These are phyloP conservation scores for Passer domesticus DNA, from an alignment of 2,113 vertebrate genomes.

Conservation along the genomic window DNA sequence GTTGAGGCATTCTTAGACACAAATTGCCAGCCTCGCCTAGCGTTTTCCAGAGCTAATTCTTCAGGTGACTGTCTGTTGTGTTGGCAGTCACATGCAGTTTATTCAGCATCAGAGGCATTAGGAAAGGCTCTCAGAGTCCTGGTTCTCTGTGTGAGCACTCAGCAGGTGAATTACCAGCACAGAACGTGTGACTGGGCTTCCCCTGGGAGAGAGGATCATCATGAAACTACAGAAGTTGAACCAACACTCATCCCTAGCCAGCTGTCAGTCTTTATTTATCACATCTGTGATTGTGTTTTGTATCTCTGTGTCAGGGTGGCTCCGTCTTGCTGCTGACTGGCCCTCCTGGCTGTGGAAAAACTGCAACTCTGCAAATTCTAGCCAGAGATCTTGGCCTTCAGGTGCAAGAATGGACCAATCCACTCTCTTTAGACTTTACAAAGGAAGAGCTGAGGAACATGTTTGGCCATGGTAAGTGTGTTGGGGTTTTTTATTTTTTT, in stretches of 20 bases:
- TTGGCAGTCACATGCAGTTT: not conserved
- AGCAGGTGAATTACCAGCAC: not conserved
- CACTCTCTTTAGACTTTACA: slow-evolving; percentile 76
- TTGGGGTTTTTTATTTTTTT: not conserved
- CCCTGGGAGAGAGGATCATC: not conserved
- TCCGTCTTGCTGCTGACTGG: slow-evolving; percentile 87
- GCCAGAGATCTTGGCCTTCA: slow-evolving; percentile 79
- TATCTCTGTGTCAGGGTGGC: slow-evolving; percentile 72
- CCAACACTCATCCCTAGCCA: not conserved
- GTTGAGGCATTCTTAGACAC: not conserved
- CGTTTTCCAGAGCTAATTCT: not conserved
- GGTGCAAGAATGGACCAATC: slow-evolving; percentile 93
- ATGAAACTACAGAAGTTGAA: not conserved
- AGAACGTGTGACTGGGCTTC: not conserved
- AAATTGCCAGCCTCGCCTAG: not conserved
- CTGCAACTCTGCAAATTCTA: slow-evolving; percentile 85
- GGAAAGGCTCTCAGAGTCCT: not conserved
- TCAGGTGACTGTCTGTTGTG: not conserved
- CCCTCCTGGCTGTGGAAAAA: slow-evolving; percentile 93
- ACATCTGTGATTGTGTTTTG: not conserved
- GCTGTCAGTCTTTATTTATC: not conserved
- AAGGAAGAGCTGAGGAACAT: slow-evolving; percentile 74
- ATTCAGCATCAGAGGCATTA: not conserved
- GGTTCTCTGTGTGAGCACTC: not conserved
- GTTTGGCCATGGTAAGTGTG: slow-evolving; percentile 77